Evolutionary conservation across 2,797 vertebrate genomes (phyloP).

Genomic region (Rhinophrynus dorsalis): DNA sequence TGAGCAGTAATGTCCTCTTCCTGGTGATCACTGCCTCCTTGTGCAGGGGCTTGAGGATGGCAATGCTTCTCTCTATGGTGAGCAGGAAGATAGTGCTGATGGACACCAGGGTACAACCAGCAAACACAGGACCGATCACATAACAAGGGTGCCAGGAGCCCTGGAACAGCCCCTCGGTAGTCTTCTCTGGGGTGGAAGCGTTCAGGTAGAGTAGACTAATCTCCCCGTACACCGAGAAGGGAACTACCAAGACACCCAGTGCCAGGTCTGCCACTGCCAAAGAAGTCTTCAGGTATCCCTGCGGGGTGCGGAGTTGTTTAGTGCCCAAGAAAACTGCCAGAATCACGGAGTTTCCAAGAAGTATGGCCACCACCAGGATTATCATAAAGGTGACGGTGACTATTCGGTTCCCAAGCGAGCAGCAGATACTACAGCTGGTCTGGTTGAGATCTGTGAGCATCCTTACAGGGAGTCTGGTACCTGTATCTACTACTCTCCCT

Average conservation of each 20-base stretch:
- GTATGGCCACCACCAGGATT: conserved; percentile 65
- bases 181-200: conserved; percentile 61
- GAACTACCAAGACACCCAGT: conserved; percentile 73
- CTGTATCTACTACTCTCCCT: neutral
- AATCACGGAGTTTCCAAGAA: conserved; percentile 73
- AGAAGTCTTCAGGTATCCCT: conserved; percentile 78
- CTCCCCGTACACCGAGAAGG: conserved; percentile 74
- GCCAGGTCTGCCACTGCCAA: conserved; percentile 74
- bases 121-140: conserved; percentile 74
- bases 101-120: conserved; percentile 77
- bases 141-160: conserved; percentile 71
- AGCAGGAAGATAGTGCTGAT: conserved; percentile 77
- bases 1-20: conserved; percentile 68
- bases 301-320: conserved; percentile 72
- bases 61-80: conserved; percentile 73
- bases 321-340: conserved; percentile 71
- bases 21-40: conserved; percentile 73
- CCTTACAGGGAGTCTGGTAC: conserved; percentile 11
- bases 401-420: conserved; percentile 64
- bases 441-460: conserved; percentile 37
- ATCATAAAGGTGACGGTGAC: conserved; percentile 74
- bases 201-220: conserved; percentile 63
- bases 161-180: conserved; percentile 58
- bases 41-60: conserved; percentile 74
- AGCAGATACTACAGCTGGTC: conserved; percentile 67